Evolutionary conservation across 2,797 vertebrate genomes (phyloP), one percentile per base, ranked within the genome.

Genomic region (Choloepus didactylus): DNA sequence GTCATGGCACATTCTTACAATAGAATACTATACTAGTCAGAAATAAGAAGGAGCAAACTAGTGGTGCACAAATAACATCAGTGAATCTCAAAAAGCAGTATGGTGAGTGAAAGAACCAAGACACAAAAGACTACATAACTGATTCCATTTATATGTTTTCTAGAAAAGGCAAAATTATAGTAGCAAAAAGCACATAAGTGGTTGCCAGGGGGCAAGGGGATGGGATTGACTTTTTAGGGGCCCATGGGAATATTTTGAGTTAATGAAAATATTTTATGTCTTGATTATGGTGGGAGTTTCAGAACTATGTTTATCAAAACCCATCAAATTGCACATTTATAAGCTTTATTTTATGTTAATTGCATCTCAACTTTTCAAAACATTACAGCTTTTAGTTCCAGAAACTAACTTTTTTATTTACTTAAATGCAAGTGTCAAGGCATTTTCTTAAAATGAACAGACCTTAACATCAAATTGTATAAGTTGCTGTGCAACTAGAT

Each of bases 351-450:
- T 62, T 72, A 8, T 75, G 46, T 92, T 90, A 92, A 38, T 46
- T 93, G 27, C 27, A 41, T 10, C 70, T 10, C 12, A 16, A 27
- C 27, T 73, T 69, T 19, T 69, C 29, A 72, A 70, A 29, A 16
- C 46, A 76, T 76, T 60, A 49, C 1, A 67, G 46, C 56, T 94
- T 87, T 96, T 91, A 54, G 46, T 96, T 76, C 67, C 5, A 80
- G 46, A 35, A 66, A 62, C 23, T 81, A 35, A 60, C 16, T 77
- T 92, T 80, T 79, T 83, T 14, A 95, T 75, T 90, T 77, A 72
- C 41, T 86, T 25, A 77, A 85, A 31, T 27, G 70, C 49, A 79
- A 56, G 79, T n/a, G 25, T 76, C 38, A 85, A 31, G 31, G 31
- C 62, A 46, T 59, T 95, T 84, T 83, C 60, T 87, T 60, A 38